phyloP scores from a whole-genome alignment of 92 coral and sea anemone genomes.

The Actinernus sp. region DNA sequence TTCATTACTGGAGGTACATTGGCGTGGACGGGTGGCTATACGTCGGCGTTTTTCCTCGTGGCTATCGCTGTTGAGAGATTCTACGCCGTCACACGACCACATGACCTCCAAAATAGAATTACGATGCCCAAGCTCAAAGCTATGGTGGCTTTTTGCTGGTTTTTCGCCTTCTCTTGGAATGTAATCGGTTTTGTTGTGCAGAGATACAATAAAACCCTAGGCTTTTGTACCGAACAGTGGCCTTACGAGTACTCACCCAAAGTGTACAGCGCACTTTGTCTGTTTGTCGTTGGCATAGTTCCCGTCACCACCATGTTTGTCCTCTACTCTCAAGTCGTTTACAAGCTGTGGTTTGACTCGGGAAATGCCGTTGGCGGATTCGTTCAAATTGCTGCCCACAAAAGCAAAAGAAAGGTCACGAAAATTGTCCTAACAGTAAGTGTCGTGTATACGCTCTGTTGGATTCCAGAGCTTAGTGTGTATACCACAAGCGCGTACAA shows the following conservation, averaged over 20 bases:
- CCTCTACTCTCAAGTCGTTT: conserved; percentile 24
- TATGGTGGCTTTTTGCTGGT: conserved; percentile 19
- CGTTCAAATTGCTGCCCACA: conserved; percentile 3
- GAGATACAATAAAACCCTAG: conserved; percentile 10
- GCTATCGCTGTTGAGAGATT: conserved; percentile 62
- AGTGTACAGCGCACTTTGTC: conserved; percentile 38
- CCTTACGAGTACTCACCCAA: conserved; percentile 6
- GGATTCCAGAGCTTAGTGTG: conserved; percentile 54
- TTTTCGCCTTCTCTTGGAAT: conserved; percentile 24
- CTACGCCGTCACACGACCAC: conserved; percentile 50
- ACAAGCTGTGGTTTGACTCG: conserved; percentile 37
- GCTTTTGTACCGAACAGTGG: conserved; percentile 30
- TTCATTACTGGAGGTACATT: conserved; percentile 44
- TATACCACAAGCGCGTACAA: conserved; percentile 32
- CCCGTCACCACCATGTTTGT: conserved; percentile 27
- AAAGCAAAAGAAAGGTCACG: conserved; percentile 30
- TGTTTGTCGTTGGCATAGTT: conserved; percentile 20
- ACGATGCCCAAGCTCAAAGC: conserved; percentile 14
- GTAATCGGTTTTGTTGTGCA: conserved; percentile 26
- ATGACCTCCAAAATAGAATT: background rate
- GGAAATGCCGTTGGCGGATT: background rate
- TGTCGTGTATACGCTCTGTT: conserved; percentile 40
- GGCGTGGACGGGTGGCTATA: conserved; percentile 57
- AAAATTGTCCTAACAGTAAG: conserved; percentile 62
- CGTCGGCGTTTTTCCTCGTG: conserved; percentile 50